Conservation (phyloP, 2,888 invertebrate genomes). For the Thymelicus acteon region DNA sequence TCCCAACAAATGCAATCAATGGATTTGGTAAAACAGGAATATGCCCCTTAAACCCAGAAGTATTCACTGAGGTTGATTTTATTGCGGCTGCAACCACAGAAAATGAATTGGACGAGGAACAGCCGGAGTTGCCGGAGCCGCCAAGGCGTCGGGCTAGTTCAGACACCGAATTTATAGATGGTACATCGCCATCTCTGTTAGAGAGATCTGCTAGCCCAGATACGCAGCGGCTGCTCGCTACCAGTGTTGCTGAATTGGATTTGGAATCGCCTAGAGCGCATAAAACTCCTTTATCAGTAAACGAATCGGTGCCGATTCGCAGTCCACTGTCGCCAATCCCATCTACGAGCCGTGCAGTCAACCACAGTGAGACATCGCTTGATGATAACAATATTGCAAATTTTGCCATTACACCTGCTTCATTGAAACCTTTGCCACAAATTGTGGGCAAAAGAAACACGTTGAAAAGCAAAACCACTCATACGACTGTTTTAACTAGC, state of each 20-base stretch:
- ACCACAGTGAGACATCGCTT: slow-evolving; percentile 24
- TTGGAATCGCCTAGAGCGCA: neutral
- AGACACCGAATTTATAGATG: no score
- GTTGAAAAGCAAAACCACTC: neutral
- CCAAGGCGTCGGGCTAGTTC: no score
- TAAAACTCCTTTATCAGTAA: neutral
- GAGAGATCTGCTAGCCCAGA: no score
- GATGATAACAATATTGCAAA: neutral
- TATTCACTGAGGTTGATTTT: no score
- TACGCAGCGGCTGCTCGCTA: neutral
- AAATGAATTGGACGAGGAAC: no score
- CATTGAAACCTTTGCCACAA: neutral
- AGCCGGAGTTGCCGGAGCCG: no score
- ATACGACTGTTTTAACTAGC: neutral
- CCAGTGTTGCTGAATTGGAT: neutral
- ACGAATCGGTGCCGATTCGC: slow-evolving; percentile 15
- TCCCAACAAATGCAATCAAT: no score
- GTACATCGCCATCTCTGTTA: no score
- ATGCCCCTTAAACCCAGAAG: no score
- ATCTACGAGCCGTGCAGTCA: slow-evolving; percentile 34
- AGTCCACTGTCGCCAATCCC: slow-evolving; percentile 31
- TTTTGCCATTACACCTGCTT: slow-evolving; percentile 11
- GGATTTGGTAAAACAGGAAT: no score
- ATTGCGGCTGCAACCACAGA: no score
- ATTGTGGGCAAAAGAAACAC: neutral